Evolutionary conservation across 2,888 invertebrate species (phyloP), one percentile per base, ranked within the genome.

Genomic region (Lasioglossum zephyrum): DNA sequence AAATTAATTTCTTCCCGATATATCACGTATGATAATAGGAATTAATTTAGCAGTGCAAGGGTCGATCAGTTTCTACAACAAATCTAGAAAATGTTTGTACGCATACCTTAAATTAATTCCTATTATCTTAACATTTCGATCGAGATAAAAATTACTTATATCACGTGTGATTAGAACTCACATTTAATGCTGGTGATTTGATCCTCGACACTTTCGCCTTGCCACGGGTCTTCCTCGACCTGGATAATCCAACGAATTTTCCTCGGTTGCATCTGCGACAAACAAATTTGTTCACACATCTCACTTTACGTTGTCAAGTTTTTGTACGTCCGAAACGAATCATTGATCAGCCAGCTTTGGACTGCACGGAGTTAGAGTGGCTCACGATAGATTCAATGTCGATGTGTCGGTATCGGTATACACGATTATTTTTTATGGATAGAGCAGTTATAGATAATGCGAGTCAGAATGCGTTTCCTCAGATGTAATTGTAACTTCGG

Each of bases 241-340:
- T 96, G 95, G 81, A 96, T 96, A 70, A 96, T 94, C 96, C 96
- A 96, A 87, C 95, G 96, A 89, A 96, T 94, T 91, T 95, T 96
- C 80, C 95, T 95, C 75, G 94, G 95, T 81, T 92, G 92, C 94
- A 94, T 94, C 92, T 92, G 77, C 26, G 73, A 70, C 5, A 63
- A 13, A 73, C n/a, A 72, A 22, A 39, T 16, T 4, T 3, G 44
- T 66, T 66, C 39, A 74, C 36, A 6, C n/a, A 63, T n/a, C 66
- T 18, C 16, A 22, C 73, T 76, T 39, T 36, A 5, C 8, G 26
- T 39, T 31, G 39, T n/a, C 22, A 31, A 41, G 16, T 57, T 1
- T 36, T 44, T 18, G 6, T 60, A n/a, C 13, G 11, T 26, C n/a
- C 49, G 78, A 26, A 57, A 18, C 53, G 16, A 77, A 44, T 49